Evolutionary conservation across 1,140 invertebrate genomes (phyloP).

Genomic region (Macrobrachium nipponense): DNA sequence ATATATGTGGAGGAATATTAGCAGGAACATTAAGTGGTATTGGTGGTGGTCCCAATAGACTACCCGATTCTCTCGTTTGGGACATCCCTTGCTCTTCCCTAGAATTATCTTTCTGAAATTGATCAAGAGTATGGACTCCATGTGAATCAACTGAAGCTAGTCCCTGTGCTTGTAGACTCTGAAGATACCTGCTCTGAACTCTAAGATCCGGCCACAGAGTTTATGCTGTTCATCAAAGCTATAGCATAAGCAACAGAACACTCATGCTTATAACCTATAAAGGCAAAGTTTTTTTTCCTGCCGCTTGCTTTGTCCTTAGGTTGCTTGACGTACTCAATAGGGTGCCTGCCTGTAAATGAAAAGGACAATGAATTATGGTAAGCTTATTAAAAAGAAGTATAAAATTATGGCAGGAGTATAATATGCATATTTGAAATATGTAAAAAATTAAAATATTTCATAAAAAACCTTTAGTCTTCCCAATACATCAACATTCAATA

Average conservation of each 20-base stretch:
- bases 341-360: constrained; percentile 55
- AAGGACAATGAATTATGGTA: neutral
- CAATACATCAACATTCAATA: neutral
- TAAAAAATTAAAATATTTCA: neutral
- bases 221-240: constrained; percentile 43
- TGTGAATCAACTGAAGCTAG: neutral
- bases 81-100: neutral
- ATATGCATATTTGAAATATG: neutral
- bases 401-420: neutral
- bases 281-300: constrained; percentile 54
- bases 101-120: neutral
- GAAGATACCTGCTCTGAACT: constrained; percentile 47
- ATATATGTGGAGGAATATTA: constrained; percentile 18
- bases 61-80: neutral
- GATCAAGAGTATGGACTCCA: constrained; percentile 42
- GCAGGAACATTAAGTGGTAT: neutral
- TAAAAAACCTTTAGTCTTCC: no score
- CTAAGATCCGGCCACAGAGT: constrained; percentile 38
- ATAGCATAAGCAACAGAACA: constrained; percentile 59
- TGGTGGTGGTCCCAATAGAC: constrained; percentile 2
- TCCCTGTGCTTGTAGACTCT: constrained; percentile 16
- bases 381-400: neutral
- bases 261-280: constrained; percentile 44
- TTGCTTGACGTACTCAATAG: constrained; percentile 51
- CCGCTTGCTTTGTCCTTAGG: constrained; percentile 54